Evolutionary conservation across 2,797 vertebrate genomes (phyloP).

Genomic region (Fistularia tabacaria): DNA sequence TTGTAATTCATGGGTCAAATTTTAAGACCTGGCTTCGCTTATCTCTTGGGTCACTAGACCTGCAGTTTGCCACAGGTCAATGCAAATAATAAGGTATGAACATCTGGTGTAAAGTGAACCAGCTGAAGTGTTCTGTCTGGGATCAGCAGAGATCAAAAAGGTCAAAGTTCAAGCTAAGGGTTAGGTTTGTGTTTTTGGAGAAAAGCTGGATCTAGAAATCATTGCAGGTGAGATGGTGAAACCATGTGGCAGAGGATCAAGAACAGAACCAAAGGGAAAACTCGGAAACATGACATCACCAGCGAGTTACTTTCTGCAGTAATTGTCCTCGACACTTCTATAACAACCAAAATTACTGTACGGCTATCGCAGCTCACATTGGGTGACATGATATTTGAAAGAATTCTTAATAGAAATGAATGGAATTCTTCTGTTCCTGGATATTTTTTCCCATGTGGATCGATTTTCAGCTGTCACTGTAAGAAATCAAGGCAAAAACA

Average conservation of each 20-base stretch:
- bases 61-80: conserved; percentile 35
- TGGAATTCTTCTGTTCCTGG: conserved; percentile 31
- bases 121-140: conserved; percentile 45
- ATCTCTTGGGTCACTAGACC: conserved; percentile 28
- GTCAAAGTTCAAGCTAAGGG: conserved; percentile 48
- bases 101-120: conserved; percentile 57
- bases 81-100: conserved; percentile 32
- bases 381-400: conserved; percentile 50
- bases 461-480: conserved; percentile 20
- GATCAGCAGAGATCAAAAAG: conserved; percentile 48
- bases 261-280: not conserved
- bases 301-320: conserved; percentile 14
- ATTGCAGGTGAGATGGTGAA: conserved; percentile 28
- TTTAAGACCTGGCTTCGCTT: conserved; percentile 17
- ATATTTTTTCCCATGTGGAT: conserved; percentile 28
- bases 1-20: conserved; percentile 38
- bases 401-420: conserved; percentile 21
- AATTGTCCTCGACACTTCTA: conserved; percentile 34
- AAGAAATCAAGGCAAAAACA: conserved; percentile 21
- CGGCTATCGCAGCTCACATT: conserved; percentile 39
- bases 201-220: conserved; percentile 31
- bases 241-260: conserved; percentile 19
- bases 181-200: conserved; percentile 50
- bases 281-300: conserved; percentile 22
- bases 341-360: conserved; percentile 20